Evolutionary conservation across 2,888 invertebrate genomes (phyloP), one percentile per base, ranked within the genome.

Genomic region (Celastrina argiolus): DNA sequence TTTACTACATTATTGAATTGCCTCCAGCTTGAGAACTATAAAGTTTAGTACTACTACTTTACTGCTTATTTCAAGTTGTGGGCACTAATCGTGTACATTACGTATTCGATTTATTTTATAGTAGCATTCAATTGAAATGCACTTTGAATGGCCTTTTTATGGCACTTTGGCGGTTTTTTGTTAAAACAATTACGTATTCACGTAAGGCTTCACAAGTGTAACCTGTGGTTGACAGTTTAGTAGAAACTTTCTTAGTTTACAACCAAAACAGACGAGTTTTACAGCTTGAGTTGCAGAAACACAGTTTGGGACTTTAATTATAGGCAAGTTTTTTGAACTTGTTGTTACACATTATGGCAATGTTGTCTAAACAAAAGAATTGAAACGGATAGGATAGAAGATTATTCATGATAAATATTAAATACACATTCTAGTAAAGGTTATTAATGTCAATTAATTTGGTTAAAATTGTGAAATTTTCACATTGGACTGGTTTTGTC

Each of bases 101-200:
- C 18, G 59, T 59, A 59, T 39, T 61, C 61, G 39, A 61, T 61
- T 61, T 61, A 61, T 61, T 61, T 61, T 61, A 61, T 61, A 36
- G 61, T 36, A 36, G 39, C 61, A 36, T 61, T 61, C 61, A 61
- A 61, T 61, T 61, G 39, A 61, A 61, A 39, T 36, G 22, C 59
- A 36, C 18, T 14, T 22, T 7, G 12, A 39, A 36, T 22, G 61
- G 39, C 26, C 61, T 12, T 39, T 59, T 59, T 61, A 61, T 61
- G 61, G 34, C 59, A 7, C 51, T 14, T 4, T 10, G 36, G 7
- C 36, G 39, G 22, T 61, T 61, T 61, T 61, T 61, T 61, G 34
- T 22, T 18, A 31, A 31, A 59, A 28, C 31, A 59, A 31, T 51
- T 51, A 26, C 22, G 51, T 14, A 22, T 51, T 26, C 51, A 51